Percentiles rank a stretch among this genome's conserved stretches.
Conservation (phyloP, 2,797 vertebrate genomes). For the Pygocentrus nattereri region DNA sequence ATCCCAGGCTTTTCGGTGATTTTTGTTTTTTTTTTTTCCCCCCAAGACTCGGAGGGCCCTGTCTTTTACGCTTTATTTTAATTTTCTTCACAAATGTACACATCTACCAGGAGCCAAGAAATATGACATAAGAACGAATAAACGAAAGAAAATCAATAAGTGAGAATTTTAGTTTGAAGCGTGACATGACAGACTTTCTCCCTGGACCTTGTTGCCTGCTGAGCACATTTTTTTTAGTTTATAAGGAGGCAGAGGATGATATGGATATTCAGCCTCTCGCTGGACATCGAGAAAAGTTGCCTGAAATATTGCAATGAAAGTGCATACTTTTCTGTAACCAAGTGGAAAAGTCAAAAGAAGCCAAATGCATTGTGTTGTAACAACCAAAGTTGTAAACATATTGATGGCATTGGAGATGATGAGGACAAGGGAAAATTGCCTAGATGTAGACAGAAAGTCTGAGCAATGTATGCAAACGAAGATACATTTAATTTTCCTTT, state of each 20-base stretch:
- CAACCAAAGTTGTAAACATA: conserved; percentile 77
- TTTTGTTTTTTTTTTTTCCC: conserved; percentile 59
- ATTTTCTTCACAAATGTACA: conserved; percentile 59
- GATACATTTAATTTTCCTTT: conserved; percentile 44
- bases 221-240: conserved; percentile 68
- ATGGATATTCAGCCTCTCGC: conserved; percentile 67
- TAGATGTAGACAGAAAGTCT: conserved; percentile 38
- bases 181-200: conserved; percentile 69
- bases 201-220: conserved; percentile 67
- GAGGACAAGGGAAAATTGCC: conserved; percentile 55
- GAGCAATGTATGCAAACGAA: conserved; percentile 58
- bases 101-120: conserved; percentile 67
- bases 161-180: conserved; percentile 66
- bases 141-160: conserved; percentile 56
- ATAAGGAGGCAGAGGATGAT: conserved; percentile 60
- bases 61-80: conserved; percentile 59
- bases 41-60: conserved; percentile 57
- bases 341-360: conserved; percentile 66
- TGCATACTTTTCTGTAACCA: conserved; percentile 66
- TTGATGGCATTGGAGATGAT: conserved; percentile 65
- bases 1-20: conserved; percentile 71
- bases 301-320: conserved; percentile 65
- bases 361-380: conserved; percentile 79
- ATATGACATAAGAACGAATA: conserved; percentile 6
- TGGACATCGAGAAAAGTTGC: conserved; percentile 74